Conservation (phyloP, 2,797 vertebrate genomes). For the Kryptopterus vitreolus region DNA sequence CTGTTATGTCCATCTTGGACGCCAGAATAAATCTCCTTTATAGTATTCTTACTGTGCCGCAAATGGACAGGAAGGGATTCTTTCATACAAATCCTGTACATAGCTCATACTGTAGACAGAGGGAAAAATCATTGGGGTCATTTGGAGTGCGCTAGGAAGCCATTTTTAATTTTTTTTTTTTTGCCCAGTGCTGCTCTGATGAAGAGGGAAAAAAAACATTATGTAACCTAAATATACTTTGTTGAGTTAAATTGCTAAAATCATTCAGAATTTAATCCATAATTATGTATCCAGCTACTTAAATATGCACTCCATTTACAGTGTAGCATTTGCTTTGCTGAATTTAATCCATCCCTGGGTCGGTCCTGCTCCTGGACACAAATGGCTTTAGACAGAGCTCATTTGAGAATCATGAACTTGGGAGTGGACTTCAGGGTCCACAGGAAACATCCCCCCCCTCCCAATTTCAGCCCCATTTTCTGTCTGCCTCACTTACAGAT, state of each 20-base stretch:
- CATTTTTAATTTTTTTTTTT: not conserved
- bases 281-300: not conserved
- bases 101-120: not conserved
- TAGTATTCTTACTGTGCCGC: not conserved
- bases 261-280: too few species aligned
- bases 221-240: not conserved
- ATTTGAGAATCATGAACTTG: constrained; percentile 64
- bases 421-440: constrained; percentile 33
- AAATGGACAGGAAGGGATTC: not conserved
- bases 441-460: constrained; percentile 37
- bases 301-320: not conserved
- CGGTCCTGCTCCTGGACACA: not conserved
- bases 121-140: not conserved
- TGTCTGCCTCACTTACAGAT: constrained; percentile 47
- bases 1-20: not conserved
- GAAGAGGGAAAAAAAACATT: too few species aligned
- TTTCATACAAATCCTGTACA: not conserved
- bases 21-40: not conserved
- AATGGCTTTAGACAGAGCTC: constrained; percentile 48
- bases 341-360: not conserved
- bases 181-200: too few species aligned
- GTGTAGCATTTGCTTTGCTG: constrained; percentile 1
- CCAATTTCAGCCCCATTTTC: constrained; percentile 49
- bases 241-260: not conserved
- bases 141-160: not conserved